Percentiles rank a stretch among this genome's conserved stretches.
Evolutionary conservation across 2,113 vertebrate genomes (phyloP).

Genomic region (Lophochroa leadbeateri): DNA sequence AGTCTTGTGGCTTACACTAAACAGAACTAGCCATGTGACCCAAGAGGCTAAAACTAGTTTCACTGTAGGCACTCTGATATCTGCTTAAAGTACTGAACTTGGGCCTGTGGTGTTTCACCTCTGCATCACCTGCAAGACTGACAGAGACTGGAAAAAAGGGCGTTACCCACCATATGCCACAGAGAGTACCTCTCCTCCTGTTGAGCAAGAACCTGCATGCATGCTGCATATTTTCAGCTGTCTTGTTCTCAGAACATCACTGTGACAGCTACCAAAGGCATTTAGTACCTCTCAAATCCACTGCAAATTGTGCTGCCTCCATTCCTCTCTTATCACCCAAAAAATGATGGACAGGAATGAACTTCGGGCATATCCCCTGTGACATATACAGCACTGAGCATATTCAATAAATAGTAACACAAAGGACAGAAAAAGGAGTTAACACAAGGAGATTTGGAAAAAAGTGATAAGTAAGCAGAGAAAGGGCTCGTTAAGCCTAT

Average conservation of each 20-base stretch:
- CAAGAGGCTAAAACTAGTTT: background rate
- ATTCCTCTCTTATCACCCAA: background rate
- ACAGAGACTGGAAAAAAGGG: background rate
- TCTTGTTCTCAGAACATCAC: background rate
- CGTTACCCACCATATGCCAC: background rate
- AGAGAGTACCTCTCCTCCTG: background rate
- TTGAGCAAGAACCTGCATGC: background rate
- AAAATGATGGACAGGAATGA: background rate
- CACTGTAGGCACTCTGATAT: background rate
- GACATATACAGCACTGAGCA: background rate
- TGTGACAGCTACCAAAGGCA: background rate
- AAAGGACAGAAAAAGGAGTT: background rate
- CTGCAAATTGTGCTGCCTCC: background rate
- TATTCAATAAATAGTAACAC: slow-evolving; percentile 32
- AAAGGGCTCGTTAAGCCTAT: slow-evolving; percentile 16
- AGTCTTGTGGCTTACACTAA: background rate
- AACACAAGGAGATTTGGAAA: background rate
- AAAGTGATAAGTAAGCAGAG: slow-evolving; percentile 33
- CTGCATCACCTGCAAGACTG: background rate
- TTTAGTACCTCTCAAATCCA: background rate
- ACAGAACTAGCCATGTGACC: background rate
- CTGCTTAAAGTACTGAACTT: background rate
- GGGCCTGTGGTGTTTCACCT: background rate
- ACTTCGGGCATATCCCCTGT: background rate
- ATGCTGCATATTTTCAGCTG: background rate